Evolutionary conservation across 2,113 vertebrate genomes (phyloP).

Genomic region (Lathamus discolor): DNA sequence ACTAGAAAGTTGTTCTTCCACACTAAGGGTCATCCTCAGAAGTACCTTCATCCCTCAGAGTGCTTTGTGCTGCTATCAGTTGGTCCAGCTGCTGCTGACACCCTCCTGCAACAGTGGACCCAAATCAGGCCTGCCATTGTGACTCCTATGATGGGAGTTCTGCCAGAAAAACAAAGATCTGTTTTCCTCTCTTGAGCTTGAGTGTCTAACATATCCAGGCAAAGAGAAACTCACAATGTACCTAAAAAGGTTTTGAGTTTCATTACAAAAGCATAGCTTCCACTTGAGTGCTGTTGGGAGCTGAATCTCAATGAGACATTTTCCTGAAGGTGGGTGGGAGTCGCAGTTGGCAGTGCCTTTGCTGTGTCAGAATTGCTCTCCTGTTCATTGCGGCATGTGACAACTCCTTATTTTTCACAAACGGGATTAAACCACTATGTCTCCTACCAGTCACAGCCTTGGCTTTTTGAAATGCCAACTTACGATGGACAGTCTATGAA

Average conservation of each 20-base stretch:
- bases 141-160: background rate
- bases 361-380: background rate
- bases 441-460: background rate
- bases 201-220: background rate
- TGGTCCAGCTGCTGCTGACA: background rate
- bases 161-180: background rate
- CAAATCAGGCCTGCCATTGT: background rate
- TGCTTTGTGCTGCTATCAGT: background rate
- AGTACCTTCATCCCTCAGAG: background rate
- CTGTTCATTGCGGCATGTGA: background rate
- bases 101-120: background rate
- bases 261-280: background rate
- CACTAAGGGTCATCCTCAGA: background rate
- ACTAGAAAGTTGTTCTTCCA: background rate
- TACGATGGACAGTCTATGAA: background rate
- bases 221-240: background rate
- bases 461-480: background rate
- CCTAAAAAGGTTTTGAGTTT: background rate
- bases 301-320: background rate
- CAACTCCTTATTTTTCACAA: constrained; percentile 7
- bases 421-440: background rate
- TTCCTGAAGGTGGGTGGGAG: background rate
- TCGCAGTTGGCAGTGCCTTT: background rate
- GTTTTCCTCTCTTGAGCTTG: background rate
- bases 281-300: background rate